Evolutionary conservation across 2,888 invertebrate species (phyloP), one percentile per base, ranked within the genome.

Genomic region (Drosophila suboccidentalis): DNA sequence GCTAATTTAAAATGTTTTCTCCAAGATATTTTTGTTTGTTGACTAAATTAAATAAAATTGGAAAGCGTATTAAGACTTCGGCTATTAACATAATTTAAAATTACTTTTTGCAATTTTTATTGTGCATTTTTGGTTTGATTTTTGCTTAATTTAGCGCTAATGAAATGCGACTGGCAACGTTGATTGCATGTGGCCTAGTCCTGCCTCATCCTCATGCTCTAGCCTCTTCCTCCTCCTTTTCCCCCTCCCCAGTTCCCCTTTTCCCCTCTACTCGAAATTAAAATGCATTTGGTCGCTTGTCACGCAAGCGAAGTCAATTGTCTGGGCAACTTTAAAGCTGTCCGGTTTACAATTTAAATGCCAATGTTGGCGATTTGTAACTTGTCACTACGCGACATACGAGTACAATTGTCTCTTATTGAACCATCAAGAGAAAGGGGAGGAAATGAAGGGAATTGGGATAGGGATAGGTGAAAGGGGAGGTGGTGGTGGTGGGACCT

Each of bases 141-240:
- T 87, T 84, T 87, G 81, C 85, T 83, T 84, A 85, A 83, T 83
- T 83, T 88, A 78, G 65, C 69, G 88, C 88, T 83, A 83, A 88
- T 83, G 83, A 83, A 83, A 83, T 88, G 86, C 80, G 65, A 76
- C 70, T 75, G 78, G 79, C 63, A 55, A 66, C 76, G 70, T 70
- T 83, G 88, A 85, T 87, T 82, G 82, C 88, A 88, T 88, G 80
- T 70, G 89, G 83, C 83, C 67, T 67, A 82, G 69, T 78, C 75
- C 78, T 68, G 67, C 34, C 44, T 46, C 66, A 43, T 36, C 39
- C 17, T 44, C 29, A 29, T 29, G 9, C 29, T 29, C 29, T 26
- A 26, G 26, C 26, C 38, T 29, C 6, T 5, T 11, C 43, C n/a
- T 1, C 39, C 3, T 4, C 9, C 17, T n/a, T n/a, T n/a, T 5